Percentiles rank a stretch among this genome's conserved stretches.
Conservation (phyloP, 1,140 invertebrate genomes). For the Trichogramma pretiosum region DNA sequence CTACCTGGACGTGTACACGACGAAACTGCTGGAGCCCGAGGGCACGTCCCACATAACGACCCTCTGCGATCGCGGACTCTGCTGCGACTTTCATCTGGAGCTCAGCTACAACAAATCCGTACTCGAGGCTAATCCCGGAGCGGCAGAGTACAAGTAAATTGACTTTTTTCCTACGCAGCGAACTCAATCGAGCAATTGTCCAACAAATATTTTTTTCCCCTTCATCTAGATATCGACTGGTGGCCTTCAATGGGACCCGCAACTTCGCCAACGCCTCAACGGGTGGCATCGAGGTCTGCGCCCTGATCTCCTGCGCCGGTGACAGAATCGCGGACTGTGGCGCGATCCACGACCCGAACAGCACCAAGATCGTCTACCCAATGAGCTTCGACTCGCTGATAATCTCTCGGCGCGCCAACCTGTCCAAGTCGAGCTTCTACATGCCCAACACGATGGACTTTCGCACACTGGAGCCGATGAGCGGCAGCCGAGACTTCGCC, state of each 20-base stretch:
- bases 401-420: neutral
- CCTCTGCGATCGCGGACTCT: conserved; percentile 28
- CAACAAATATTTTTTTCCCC: neutral
- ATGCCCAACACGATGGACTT: neutral
- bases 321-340: conserved; percentile 3
- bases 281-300: conserved; percentile 6
- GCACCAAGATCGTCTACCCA: neutral
- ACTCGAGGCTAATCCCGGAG: conserved; percentile 6
- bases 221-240: conserved; percentile 8
- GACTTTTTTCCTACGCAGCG: too few species aligned
- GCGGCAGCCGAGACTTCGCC: neutral
- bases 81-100: conserved; percentile 29
- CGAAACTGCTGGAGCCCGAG: conserved; percentile 11
- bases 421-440: neutral
- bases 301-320: neutral
- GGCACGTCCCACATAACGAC: conserved; percentile 15
- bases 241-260: conserved; percentile 1
- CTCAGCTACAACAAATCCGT: neutral
- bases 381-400: neutral
- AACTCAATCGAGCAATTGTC: too few species aligned
- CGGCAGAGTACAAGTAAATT: conserved; percentile 25
- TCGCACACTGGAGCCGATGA: neutral
- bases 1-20: conserved; percentile 23
- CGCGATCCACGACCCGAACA: neutral
- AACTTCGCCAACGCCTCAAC: neutral